Evolutionary conservation across 2,888 invertebrate genomes (phyloP).

Genomic region (Platycheirus albimanus): DNA sequence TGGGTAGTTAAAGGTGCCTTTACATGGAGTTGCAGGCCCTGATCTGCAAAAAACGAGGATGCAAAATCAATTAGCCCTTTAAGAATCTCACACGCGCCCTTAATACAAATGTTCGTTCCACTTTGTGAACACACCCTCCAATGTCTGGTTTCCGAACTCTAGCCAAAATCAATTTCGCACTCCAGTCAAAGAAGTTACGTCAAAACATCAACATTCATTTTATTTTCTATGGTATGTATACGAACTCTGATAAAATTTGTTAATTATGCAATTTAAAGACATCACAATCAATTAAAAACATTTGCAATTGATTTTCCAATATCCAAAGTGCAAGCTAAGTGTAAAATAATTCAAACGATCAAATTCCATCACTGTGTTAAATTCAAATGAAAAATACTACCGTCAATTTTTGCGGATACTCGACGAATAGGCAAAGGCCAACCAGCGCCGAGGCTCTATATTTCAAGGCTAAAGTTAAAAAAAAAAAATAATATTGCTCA

Average conservation of each 20-base stretch:
- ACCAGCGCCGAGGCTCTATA: constrained; percentile 39
- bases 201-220: constrained; percentile 71
- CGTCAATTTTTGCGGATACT: neutral
- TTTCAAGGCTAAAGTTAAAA: constrained; percentile 59
- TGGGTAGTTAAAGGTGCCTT: too few species aligned
- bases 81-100: too few species aligned
- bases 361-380: constrained; percentile 5
- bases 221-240: constrained; percentile 72
- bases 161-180: constrained; percentile 59
- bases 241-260: constrained; percentile 59
- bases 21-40: too few species aligned
- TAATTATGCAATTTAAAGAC: constrained; percentile 68
- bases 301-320: neutral
- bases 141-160: constrained; percentile 38
- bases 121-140: neutral
- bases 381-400: constrained; percentile 3
- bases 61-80: too few species aligned
- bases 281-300: neutral
- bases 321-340: constrained; percentile 2
- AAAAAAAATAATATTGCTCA: constrained; percentile 35
- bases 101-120: too few species aligned
- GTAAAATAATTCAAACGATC: neutral
- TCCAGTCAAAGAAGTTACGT: constrained; percentile 72
- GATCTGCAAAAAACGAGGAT: too few species aligned
- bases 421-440: constrained; percentile 13